phyloP scores from a whole-genome alignment of 2,113 vertebrate genomes.

The Salvelinus namaycush region DNA sequence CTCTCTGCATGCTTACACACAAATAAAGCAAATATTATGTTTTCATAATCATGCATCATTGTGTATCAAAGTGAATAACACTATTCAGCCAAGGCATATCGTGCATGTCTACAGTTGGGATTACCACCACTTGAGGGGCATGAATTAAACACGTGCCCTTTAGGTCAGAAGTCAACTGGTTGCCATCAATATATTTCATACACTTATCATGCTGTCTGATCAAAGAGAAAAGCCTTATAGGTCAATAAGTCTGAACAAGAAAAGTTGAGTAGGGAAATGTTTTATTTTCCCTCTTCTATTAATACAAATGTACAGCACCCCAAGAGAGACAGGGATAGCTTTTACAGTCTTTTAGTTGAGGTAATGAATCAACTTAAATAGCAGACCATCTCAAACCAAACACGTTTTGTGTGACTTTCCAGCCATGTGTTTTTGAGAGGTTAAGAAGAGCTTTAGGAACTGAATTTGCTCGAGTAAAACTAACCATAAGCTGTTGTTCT shows the following conservation, averaged over 20 bases:
- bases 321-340: neutral
- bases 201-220: too few species aligned
- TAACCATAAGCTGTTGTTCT: conserved; percentile 29
- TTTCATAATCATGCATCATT: neutral
- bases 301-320: neutral
- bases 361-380: neutral
- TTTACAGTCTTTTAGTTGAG: neutral
- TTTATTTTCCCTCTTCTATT: too few species aligned
- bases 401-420: conserved; percentile 1
- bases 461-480: conserved; percentile 13
- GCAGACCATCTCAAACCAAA: neutral
- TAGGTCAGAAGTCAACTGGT: too few species aligned
- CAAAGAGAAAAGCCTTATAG: too few species aligned
- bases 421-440: conserved; percentile 16
- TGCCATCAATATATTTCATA: too few species aligned
- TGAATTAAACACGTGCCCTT: too few species aligned
- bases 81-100: too few species aligned
- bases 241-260: too few species aligned
- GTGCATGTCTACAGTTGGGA: too few species aligned
- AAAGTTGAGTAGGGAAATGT: too few species aligned
- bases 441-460: conserved; percentile 12
- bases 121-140: too few species aligned
- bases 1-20: neutral
- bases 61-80: neutral
- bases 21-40: neutral